Conservation (phyloP, 2,113 vertebrate species). For the Pollachius pollachius region DNA sequence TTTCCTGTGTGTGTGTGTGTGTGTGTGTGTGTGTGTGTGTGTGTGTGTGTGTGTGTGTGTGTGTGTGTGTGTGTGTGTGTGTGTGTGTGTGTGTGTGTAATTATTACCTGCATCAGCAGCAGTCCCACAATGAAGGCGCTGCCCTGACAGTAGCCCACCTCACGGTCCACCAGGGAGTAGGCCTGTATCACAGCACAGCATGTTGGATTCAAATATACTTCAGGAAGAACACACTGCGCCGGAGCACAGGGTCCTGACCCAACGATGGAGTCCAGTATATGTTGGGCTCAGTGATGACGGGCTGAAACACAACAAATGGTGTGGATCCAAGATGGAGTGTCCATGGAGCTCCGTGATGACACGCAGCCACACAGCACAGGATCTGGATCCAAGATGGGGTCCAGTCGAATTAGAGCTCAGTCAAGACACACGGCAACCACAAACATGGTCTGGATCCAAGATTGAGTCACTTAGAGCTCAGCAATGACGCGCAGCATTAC, state of each 20-base stretch:
- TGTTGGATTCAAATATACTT: background rate
- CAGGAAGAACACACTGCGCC: background rate
- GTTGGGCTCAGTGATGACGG: background rate
- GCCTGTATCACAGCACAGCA: constrained; percentile 75
- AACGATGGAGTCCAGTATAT: background rate
- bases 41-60: background rate
- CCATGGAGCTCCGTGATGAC: no score
- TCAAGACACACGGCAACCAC: no score
- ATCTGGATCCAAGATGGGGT: no score
- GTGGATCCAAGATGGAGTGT: no score
- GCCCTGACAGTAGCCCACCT: constrained; percentile 98
- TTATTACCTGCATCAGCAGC: constrained; percentile 97
- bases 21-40: background rate
- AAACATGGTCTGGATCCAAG: no score
- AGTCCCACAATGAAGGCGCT: constrained; percentile 98
- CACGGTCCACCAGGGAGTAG: constrained; percentile 97
- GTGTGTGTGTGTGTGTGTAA: no score
- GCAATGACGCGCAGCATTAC: no score
- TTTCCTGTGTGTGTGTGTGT: no score
- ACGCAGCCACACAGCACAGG: no score
- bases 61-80: background rate
- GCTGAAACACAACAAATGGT: no score
- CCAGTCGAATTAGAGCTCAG: no score
- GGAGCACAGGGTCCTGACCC: constrained; percentile 1
- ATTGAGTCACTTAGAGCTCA: no score